Conservation (phyloP, 2,113 vertebrate genomes). For the Trogon melanurus region DNA sequence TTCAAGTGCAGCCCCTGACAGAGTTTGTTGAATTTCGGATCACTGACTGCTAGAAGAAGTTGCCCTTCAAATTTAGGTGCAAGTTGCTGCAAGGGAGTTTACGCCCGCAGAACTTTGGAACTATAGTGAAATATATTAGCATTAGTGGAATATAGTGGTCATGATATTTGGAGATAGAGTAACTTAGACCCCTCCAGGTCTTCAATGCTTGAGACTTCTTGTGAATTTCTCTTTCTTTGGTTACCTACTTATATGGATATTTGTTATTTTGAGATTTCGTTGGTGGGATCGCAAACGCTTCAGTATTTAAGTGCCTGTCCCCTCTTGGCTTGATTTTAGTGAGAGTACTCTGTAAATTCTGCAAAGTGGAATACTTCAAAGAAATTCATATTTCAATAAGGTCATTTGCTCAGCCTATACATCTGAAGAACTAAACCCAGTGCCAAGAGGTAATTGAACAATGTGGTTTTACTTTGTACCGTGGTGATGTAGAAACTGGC, state of each 20-base stretch:
- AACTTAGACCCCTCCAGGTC: background rate
- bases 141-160: background rate
- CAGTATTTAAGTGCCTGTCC: background rate
- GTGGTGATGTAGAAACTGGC: background rate
- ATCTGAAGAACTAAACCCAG: background rate
- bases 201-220: background rate
- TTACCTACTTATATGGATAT: background rate
- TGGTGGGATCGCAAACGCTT: background rate
- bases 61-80: background rate
- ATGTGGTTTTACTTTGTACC: background rate
- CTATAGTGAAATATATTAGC: background rate
- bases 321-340: background rate
- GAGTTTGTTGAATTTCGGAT: background rate
- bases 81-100: background rate
- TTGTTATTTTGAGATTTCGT: conserved; percentile 5
- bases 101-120: background rate
- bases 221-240: background rate
- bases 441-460: background rate
- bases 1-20: background rate
- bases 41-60: background rate
- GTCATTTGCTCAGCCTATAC: background rate
- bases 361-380: conserved; percentile 2
- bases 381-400: background rate
- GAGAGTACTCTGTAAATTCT: background rate
- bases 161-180: background rate